Evolutionary conservation across 1,140 invertebrate genomes (phyloP).

Genomic region (Orchesella cincta): DNA sequence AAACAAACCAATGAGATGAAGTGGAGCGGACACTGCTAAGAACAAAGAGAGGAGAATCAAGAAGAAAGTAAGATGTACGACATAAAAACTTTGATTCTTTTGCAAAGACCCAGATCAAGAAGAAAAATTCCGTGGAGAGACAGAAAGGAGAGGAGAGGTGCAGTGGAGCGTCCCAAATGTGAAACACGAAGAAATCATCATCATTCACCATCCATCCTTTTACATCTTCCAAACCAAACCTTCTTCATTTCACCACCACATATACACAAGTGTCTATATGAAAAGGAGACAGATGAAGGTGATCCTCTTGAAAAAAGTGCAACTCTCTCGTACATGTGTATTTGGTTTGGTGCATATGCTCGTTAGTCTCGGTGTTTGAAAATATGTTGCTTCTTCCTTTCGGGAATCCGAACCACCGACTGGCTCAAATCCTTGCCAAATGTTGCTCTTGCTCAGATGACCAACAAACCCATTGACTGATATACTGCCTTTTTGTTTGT

Average conservation of each 20-base stretch:
- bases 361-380: no score
- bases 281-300: no score
- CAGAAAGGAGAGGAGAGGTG: background rate
- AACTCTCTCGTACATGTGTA: no score
- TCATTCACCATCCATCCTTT: no score
- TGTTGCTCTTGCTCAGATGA: background rate
- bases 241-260: background rate
- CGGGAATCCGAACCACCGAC: no score
- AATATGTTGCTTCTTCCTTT: no score
- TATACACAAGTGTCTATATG: background rate
- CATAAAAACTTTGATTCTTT: background rate
- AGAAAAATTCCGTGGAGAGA: background rate
- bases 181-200: constrained; percentile 9
- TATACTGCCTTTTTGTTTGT: background rate
- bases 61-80: background rate
- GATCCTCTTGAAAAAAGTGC: no score
- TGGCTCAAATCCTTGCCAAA: no score
- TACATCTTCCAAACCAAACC: background rate
- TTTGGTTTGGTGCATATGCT: no score
- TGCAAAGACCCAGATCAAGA: background rate
- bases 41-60: no score
- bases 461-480: constrained; percentile 3
- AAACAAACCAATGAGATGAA: constrained; percentile 26
- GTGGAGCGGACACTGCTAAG: constrained; percentile 13
- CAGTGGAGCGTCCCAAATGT: constrained; percentile 13